A percentile compares a stretch with the other conserved stretches of the same genome.
Conservation (phyloP, 2,888 invertebrate species). For the Himalopsyche kuldschensis region DNA sequence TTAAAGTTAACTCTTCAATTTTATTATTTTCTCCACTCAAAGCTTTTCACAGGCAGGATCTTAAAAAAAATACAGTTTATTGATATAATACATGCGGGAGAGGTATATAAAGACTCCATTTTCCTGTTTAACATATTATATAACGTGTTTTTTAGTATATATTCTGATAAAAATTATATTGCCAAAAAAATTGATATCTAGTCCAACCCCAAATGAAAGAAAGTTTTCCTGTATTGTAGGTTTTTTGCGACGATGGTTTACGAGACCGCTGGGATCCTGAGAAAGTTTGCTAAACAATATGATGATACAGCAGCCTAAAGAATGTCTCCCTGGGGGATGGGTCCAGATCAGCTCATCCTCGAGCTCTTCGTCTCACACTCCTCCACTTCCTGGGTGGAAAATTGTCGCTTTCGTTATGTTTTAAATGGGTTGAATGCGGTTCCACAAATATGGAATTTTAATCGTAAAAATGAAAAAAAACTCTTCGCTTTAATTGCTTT, state of each 20-base stretch:
- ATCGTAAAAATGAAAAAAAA: no score
- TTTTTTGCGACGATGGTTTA: slow-evolving; percentile 11
- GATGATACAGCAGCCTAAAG: not conserved
- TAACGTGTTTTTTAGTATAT: not conserved
- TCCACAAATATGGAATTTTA: not conserved
- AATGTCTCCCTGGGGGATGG: not conserved
- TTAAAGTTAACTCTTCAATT: no score
- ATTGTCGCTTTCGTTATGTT: not conserved
- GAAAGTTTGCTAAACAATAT: slow-evolving; percentile 27
- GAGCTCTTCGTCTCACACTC: not conserved
- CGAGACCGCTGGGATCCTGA: slow-evolving; percentile 14
- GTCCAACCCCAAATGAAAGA: not conserved
- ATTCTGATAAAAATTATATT: not conserved
- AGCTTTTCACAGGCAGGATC: no score
- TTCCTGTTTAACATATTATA: not conserved
- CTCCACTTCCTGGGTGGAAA: not conserved
- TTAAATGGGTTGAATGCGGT: not conserved
- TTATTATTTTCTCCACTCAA: no score
- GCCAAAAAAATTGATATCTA: not conserved
- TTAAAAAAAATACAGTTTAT: no score
- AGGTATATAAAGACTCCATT: no score
- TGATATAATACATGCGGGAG: no score
- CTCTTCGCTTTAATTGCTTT: no score
- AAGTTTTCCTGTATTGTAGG: not conserved
- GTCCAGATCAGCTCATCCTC: not conserved